Conservation (phyloP, 2,888 invertebrate species). For the Diachrysia chrysitis region DNA sequence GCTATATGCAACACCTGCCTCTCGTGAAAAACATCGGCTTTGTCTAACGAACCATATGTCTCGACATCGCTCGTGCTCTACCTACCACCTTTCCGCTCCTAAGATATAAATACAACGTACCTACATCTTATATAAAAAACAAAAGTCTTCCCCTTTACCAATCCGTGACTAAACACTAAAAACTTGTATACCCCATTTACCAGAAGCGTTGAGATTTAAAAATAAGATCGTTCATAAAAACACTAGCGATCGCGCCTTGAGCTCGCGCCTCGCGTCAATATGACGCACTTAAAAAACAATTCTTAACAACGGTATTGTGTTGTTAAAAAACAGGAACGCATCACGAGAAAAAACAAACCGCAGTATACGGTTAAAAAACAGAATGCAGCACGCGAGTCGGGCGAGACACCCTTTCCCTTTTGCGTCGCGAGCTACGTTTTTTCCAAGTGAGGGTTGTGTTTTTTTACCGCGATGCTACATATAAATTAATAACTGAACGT, state of each 20-base stretch:
- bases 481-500: conserved; percentile 89
- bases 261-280: conserved; percentile 82
- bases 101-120: conserved; percentile 74
- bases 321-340: conserved; percentile 88
- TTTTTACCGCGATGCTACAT: conserved; percentile 85
- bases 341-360: conserved; percentile 87
- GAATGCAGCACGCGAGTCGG: conserved; percentile 86
- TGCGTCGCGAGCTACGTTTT: conserved; percentile 87
- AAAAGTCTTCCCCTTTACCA: conserved; percentile 79
- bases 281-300: conserved; percentile 86
- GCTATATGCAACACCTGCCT: conserved; percentile 71
- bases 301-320: conserved; percentile 86
- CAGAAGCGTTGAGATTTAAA: conserved; percentile 81
- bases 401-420: conserved; percentile 88
- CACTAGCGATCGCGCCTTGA: conserved; percentile 79
- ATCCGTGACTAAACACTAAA: conserved; percentile 83
- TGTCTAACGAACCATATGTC: conserved; percentile 84
- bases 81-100: conserved; percentile 64
- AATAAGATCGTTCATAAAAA: conserved; percentile 82
- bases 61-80: conserved; percentile 75
- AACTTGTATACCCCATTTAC: conserved; percentile 81
- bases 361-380: conserved; percentile 87
- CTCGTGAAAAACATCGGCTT: conserved; percentile 69
- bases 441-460: conserved; percentile 85
- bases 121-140: conserved; percentile 66